These are phyloP conservation scores for Ibidorhyncha struthersii DNA, from an alignment of 2,113 vertebrate species.

Conservation along the genomic window DNA sequence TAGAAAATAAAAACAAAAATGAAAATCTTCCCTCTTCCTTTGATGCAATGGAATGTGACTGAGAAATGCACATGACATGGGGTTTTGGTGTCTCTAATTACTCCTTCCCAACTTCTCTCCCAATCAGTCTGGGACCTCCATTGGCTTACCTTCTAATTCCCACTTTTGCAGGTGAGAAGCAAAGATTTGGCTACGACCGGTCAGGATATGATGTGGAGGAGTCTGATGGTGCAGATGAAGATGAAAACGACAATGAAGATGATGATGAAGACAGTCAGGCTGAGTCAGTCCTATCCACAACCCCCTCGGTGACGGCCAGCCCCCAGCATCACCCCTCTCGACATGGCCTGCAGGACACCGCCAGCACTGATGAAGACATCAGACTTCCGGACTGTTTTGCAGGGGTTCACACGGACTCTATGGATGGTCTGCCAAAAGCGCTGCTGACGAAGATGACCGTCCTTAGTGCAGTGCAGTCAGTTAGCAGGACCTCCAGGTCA, in stretches of 20 bases:
- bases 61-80: background rate
- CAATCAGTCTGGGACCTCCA: background rate
- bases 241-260: slow-evolving; percentile 93
- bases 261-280: slow-evolving; percentile 98
- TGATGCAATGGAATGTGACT: background rate
- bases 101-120: background rate
- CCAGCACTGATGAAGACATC: slow-evolving; percentile 68
- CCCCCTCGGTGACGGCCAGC: slow-evolving; percentile 91
- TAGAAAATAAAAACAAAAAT: background rate
- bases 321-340: slow-evolving; percentile 87
- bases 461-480: slow-evolving; percentile 64
- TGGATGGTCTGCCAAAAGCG: slow-evolving; percentile 84
- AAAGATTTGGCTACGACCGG: slow-evolving; percentile 81
- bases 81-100: background rate
- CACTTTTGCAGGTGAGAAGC: slow-evolving; percentile 83
- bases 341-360: slow-evolving; percentile 62
- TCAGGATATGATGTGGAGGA: slow-evolving; percentile 92
- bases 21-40: background rate
- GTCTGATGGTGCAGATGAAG: slow-evolving; percentile 90
- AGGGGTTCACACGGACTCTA: slow-evolving; percentile 71
- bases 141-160: background rate
- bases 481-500: slow-evolving; percentile 38
- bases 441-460: slow-evolving; percentile 94
- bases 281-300: slow-evolving; percentile 91
- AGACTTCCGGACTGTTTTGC: slow-evolving; percentile 59